Conservation (phyloP, 2,888 invertebrate species). For the Mythimna ferrago region DNA sequence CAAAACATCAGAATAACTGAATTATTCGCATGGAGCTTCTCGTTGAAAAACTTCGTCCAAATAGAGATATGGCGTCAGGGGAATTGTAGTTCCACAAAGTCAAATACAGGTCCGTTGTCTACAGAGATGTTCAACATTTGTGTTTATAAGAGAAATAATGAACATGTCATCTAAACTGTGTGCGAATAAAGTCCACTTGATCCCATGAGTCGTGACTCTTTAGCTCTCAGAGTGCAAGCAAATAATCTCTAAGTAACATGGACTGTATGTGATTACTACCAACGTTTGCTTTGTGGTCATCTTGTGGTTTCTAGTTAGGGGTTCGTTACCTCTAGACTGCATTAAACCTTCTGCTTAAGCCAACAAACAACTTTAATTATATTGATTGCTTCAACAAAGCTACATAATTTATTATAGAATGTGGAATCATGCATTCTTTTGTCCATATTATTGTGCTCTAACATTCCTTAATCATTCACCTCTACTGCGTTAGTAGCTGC, state of each 20-base stretch:
- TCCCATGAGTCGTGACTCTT: not conserved
- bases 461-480: not conserved
- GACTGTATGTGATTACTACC: slow-evolving; percentile 6
- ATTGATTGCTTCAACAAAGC: not conserved
- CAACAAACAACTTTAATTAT: not conserved
- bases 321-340: not conserved
- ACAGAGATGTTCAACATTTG: slow-evolving; percentile 34
- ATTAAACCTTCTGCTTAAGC: no score
- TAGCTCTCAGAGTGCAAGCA: slow-evolving; percentile 8
- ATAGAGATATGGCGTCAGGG: slow-evolving; percentile 34
- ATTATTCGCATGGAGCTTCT: slow-evolving; percentile 23
- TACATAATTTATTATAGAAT: no score
- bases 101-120: slow-evolving; percentile 39
- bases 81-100: slow-evolving; percentile 46
- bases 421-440: not conserved
- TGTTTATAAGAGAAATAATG: slow-evolving; percentile 30
- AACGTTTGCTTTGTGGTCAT: not conserved
- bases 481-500: not conserved
- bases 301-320: not conserved
- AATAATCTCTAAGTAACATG: slow-evolving; percentile 15
- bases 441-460: not conserved
- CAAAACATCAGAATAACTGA: slow-evolving; percentile 16
- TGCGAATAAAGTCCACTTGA: slow-evolving; percentile 14
- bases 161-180: slow-evolving; percentile 18
- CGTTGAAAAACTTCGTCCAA: slow-evolving; percentile 41